Evolutionary conservation across 2,113 vertebrate genomes (phyloP).

Genomic region (Muntiacus muntjak): DNA sequence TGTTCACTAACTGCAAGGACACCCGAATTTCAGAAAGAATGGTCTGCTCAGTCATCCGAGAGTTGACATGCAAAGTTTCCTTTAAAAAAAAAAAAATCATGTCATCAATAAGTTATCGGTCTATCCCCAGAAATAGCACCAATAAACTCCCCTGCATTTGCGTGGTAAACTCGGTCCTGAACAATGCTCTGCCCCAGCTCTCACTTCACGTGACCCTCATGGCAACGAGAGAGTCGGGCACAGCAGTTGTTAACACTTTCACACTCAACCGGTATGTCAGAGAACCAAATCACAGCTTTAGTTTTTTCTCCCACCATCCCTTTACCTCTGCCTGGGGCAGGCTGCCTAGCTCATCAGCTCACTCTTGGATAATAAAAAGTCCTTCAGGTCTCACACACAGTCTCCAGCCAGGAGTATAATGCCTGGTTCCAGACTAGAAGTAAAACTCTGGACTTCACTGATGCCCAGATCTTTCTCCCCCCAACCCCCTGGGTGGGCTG

Average conservation of each 20-base stretch:
- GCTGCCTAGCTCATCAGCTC: neutral
- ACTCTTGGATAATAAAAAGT: neutral
- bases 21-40: neutral
- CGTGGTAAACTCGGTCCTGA: neutral
- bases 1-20: neutral
- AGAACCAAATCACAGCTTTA: neutral
- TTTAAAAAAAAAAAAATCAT: neutral
- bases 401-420: neutral
- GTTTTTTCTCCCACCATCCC: neutral
- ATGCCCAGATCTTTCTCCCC: neutral
- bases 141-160: rapidly evolving
- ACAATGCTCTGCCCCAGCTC: rapidly evolving
- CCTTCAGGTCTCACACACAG: neutral
- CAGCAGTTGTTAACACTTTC: rapidly evolving
- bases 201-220: neutral
- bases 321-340: too few relatives aligned
- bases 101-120: neutral
- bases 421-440: neutral
- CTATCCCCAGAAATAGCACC: neutral
- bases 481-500: rapidly evolving
- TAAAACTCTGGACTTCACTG: neutral
- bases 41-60: neutral
- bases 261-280: rapidly evolving
- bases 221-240: neutral
- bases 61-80: neutral